These are phyloP conservation scores for Garra rufa DNA, from an alignment of 2,113 vertebrate species.

Conservation along the genomic window DNA sequence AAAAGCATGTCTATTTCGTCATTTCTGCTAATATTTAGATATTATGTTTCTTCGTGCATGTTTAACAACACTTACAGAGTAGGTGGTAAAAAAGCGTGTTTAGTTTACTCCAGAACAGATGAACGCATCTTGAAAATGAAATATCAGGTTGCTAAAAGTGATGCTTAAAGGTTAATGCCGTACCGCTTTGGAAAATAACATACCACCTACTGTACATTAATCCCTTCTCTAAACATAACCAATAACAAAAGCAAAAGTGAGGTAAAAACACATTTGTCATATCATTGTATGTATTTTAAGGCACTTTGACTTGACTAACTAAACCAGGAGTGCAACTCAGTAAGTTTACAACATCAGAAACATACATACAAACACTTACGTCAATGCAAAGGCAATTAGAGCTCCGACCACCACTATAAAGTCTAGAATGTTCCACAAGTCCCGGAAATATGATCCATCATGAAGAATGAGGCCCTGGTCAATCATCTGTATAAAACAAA, in stretches of 20 bases:
- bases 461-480: constrained; percentile 98
- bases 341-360: neutral
- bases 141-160: too few species aligned
- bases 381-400: constrained; percentile 93
- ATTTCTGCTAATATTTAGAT: neutral
- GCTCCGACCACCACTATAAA: constrained; percentile 98
- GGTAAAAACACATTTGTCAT: too few species aligned
- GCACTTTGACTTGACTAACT: too few species aligned
- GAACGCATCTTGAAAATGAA: too few species aligned
- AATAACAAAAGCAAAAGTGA: too few species aligned
- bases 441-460: constrained; percentile 95
- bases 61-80: neutral
- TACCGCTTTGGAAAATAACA: too few species aligned
- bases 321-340: neutral
- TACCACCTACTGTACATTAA: too few species aligned
- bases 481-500: constrained; percentile 90
- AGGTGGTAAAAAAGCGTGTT: neutral
- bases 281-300: too few species aligned
- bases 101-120: neutral
- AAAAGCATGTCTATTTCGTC: neutral
- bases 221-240: too few species aligned
- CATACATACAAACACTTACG: constrained; percentile 82
- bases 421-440: constrained; percentile 98
- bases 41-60: neutral
- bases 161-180: too few species aligned